Evolutionary conservation across 53 echinoderm and acorn worm species (phyloP), one percentile per base, ranked within the genome.

Genomic region (Pentamera pediparva): DNA sequence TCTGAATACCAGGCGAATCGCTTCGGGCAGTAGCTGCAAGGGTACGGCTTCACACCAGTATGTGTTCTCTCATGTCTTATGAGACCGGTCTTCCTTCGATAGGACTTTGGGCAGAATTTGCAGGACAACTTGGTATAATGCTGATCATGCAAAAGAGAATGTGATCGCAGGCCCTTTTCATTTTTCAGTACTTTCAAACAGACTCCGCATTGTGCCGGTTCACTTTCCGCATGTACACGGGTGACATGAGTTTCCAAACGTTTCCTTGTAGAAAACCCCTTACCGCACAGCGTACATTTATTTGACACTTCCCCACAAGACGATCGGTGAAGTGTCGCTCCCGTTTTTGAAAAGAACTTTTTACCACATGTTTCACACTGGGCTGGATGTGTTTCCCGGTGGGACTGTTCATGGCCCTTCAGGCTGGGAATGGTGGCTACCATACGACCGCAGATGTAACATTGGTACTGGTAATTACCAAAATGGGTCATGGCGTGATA

Each of bases 331-430:
- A 12, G 30, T 36, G 18, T 1, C 24, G 56, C 57, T 18, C 35
- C 43, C 0, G 24, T 13, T 15, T 47, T 34, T 56, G 53, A 36
- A 2, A 25, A 15, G 19, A 83, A 83, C 4, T 43, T 38, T 28
- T n/a, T 31, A 10, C 35, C 34, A 31, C 84, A 83, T 1, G 64
- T 32, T 51, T 70, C 55, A 70, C 84, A 83, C 19, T 54, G 24
- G 30, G 32, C 77, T 0, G 84, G 84, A 43, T 70, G 69, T 10
- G 37, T 45, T 9, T 71, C 78, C 9, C 77, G 69, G 70, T 83
- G 84, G 8, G 35, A 70, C 10, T 61, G 43, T 65, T 63, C 58
- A 45, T 83, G 84, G 15, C 34, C 57, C 9, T 36, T 59, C n/a
- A 69, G 31, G 6, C 33, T 70, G 37, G 65, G 37, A 22, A 69